These are phyloP conservation scores for Orgyia antiqua DNA, from an alignment of 2,888 invertebrate genomes.

Conservation along the genomic window DNA sequence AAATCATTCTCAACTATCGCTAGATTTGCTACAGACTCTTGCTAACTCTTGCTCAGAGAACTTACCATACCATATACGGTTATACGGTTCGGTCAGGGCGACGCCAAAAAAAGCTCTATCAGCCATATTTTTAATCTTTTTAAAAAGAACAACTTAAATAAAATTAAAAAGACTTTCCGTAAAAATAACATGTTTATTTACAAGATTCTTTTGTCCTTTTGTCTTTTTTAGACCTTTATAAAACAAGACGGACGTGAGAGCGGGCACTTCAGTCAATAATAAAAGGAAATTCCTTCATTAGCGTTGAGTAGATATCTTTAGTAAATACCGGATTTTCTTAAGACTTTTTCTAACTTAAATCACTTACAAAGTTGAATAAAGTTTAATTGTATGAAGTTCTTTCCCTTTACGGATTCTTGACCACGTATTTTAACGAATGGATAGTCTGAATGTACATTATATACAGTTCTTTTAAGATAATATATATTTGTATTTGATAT, in stretches of 20 bases:
- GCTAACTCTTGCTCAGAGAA: constrained; percentile 33
- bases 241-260: constrained; percentile 49
- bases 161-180: no score
- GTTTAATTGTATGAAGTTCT: constrained; percentile 30
- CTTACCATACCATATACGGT: constrained; percentile 27
- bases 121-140: no score
- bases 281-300: constrained; percentile 62
- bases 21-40: no score
- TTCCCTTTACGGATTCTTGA: constrained; percentile 23
- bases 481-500: no score
- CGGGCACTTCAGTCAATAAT: constrained; percentile 41
- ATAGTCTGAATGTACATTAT: no score
- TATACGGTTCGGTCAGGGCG: no score
- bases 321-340: constrained; percentile 27
- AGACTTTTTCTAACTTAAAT: constrained; percentile 37
- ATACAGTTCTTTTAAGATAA: no score
- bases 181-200: constrained; percentile 11
- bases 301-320: constrained; percentile 30
- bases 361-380: constrained; percentile 35
- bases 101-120: no score
- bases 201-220: constrained; percentile 23
- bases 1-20: no score
- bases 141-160: no score
- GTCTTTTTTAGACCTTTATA: constrained; percentile 26
- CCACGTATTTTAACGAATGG: no score